Evolutionary conservation across 2,797 vertebrate species (phyloP), one percentile per base, ranked within the genome.

Genomic region (Erithacus rubecula): DNA sequence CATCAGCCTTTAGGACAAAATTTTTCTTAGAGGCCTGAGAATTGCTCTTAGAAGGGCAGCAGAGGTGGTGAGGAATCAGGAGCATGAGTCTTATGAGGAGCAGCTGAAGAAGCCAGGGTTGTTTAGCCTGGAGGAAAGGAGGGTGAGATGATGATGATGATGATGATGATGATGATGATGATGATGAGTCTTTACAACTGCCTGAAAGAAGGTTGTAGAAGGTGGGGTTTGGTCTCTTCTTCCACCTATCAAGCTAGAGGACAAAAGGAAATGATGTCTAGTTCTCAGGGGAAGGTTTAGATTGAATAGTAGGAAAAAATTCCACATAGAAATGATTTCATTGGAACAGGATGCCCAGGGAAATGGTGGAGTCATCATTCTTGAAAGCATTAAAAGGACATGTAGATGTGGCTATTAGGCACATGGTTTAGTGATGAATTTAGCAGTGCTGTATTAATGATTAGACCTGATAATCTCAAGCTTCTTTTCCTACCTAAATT

Each of bases 341-440:
- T 41, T 22, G 12, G 22, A 55, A 55, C 5, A 56, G 41, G 17
- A 41, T 63, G 21, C 11, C 30, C 15, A 49, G 49, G 41, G 26
- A 78, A 32, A 15, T 9, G 18, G 22, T 23, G 30, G 27, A 36
- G 19, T n/a, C 18, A 56, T 5, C 6, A 32, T 23, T 37, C 15
- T 19, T 49, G 15, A 51, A 71, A 43, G 12, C 5, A 29, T 36
- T 37, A 29, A 36, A 71, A 70, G 23, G 22, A 49, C 5, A 11
- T 1, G 1, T 11, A 36, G 12, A 13, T 49, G 15, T 20, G 36
- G 32, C 19, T 43, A 1, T 49, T 79, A 39, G 5, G 12, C 27
- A 13, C 0, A 0, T 10, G 16, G 8, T 32, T 87, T 63, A 36
- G 14, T 32, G 15, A 4, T 32, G 18, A 43, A 70, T 3, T 70